A percentile compares a stretch with the other conserved stretches of the same genome.
These are phyloP conservation scores for Ophonus ardosiacus DNA, from an alignment of 2,888 invertebrate species.

Conservation along the genomic window DNA sequence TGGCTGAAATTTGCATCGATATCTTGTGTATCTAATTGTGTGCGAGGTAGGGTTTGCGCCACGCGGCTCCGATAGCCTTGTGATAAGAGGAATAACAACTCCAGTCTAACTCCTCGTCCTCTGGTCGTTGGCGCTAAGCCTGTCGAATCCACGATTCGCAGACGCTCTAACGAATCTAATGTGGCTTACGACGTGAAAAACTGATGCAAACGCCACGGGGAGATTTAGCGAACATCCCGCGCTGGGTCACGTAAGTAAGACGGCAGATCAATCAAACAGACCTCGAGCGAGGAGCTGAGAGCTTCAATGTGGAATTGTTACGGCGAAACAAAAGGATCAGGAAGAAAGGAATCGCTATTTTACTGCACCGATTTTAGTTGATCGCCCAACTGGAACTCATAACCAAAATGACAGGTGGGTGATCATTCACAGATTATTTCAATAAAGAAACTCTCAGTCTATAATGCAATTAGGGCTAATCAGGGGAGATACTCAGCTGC, in stretches of 20 bases:
- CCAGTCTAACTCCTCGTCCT: slow-evolving; percentile 7
- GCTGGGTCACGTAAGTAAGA: slow-evolving; percentile 47
- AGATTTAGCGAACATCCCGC: slow-evolving; percentile 33
- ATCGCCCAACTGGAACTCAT: slow-evolving; percentile 28
- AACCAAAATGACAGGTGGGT: slow-evolving; percentile 25
- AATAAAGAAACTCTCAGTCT: neutral
- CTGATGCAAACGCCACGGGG: slow-evolving; percentile 52
- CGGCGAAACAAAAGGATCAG: slow-evolving; percentile 31
- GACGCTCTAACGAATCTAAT: slow-evolving; percentile 49
- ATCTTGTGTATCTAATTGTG: slow-evolving; percentile 52
- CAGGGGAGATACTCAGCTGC: neutral
- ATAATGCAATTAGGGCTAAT: slow-evolving; percentile 4
- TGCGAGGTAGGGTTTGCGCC: neutral
- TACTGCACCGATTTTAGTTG: slow-evolving; percentile 40
- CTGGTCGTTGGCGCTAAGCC: slow-evolving; percentile 22
- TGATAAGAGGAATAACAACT: slow-evolving; percentile 52
- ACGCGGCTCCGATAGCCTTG: neutral
- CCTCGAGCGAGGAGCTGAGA: neutral
- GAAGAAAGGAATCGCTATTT: slow-evolving; percentile 39
- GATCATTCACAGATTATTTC: neutral
- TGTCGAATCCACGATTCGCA: slow-evolving; percentile 34
- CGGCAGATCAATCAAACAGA: slow-evolving; percentile 48
- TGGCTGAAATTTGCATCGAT: slow-evolving; percentile 53
- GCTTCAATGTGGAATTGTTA: slow-evolving; percentile 42
- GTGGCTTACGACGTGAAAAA: slow-evolving; percentile 43